Evolutionary conservation across 2,888 invertebrate species (phyloP).

Genomic region (Bombyx huttoni): DNA sequence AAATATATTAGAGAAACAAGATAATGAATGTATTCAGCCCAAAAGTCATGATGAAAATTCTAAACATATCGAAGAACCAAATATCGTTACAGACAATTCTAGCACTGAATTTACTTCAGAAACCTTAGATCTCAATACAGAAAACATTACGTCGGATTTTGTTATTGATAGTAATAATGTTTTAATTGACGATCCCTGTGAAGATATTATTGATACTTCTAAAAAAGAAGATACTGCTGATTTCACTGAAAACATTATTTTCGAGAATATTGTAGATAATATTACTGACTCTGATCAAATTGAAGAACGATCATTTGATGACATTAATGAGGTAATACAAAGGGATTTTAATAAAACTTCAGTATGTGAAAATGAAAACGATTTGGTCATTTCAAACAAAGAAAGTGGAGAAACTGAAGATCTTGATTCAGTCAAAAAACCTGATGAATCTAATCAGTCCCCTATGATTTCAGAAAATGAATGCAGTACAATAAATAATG

Average conservation of each 20-base stretch:
- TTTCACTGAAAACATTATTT: constrained; percentile 32
- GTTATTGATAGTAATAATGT: constrained; percentile 50
- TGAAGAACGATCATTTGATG: constrained; percentile 15
- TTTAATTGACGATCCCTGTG: constrained; percentile 47
- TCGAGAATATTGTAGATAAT: constrained; percentile 35
- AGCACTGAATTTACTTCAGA: constrained; percentile 34
- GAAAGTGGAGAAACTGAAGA: background rate
- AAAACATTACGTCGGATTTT: constrained; percentile 37
- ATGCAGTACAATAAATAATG: background rate
- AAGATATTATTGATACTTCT: constrained; percentile 32
- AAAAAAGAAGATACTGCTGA: constrained; percentile 24
- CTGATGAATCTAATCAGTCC: background rate
- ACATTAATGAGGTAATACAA: constrained; percentile 18
- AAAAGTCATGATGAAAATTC: constrained; percentile 4
- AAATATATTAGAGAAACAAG: background rate
- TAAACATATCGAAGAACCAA: background rate
- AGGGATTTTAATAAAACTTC: constrained; percentile 15
- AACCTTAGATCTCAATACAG: constrained; percentile 47
- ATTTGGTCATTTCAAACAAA: background rate
- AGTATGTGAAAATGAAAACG: background rate
- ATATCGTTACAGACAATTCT: constrained; percentile 1
- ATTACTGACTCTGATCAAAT: constrained; percentile 16
- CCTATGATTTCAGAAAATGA: background rate
- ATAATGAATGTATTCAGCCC: background rate
- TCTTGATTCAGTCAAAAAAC: background rate